Evolutionary conservation across 2,113 vertebrate genomes (phyloP), one percentile per base, ranked within the genome.

Genomic region (Tragelaphus scriptus): DNA sequence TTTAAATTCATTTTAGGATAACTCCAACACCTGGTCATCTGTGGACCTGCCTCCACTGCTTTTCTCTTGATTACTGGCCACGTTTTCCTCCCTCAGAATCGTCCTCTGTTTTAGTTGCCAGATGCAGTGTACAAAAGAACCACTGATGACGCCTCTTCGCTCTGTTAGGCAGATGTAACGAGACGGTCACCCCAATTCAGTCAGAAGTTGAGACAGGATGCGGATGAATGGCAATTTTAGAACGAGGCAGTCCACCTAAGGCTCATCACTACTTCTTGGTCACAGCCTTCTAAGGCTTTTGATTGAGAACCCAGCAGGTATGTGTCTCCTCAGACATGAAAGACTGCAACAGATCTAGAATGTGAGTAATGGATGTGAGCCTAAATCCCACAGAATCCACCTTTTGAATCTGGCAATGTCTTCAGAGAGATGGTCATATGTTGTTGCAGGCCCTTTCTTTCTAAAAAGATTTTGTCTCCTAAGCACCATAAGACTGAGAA

Each of bases 381-480:
- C 30, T 53, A 49, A 32, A 5, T 93, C 16, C 21, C 82, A 95
- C 36, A 65, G 40, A 16, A 56, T 0, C 0, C 1, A 82, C 44
- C 23, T 59, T 81, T 14, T 79, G 80, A 91, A 40, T 56, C 10
- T 59, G 51, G 36, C 26, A 93, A 23, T 3, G 7, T 91, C 79
- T 94, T 93, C 7, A 88, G 28, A 55, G 51, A 92, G 17, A 86
- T 75, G 56, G 47, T 25, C 32, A 0, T 28, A 86, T 90, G 26
- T 49, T 89, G n/a, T 75, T 44, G 8, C 10, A 59, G 25, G 26
- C 25, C 51, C 44, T 88, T 44, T 84, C n/a, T 90, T 56, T 88
- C 91, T 92, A 90, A 92, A 94, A 63, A 23, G n/a, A 68, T 81
- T 85, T 95, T 95, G 86, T 88, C 65, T 94, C 40, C n/a, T 89